These are phyloP conservation scores for Schizaphis graminum DNA, from an alignment of 2,888 invertebrate genomes.

Conservation along the genomic window DNA sequence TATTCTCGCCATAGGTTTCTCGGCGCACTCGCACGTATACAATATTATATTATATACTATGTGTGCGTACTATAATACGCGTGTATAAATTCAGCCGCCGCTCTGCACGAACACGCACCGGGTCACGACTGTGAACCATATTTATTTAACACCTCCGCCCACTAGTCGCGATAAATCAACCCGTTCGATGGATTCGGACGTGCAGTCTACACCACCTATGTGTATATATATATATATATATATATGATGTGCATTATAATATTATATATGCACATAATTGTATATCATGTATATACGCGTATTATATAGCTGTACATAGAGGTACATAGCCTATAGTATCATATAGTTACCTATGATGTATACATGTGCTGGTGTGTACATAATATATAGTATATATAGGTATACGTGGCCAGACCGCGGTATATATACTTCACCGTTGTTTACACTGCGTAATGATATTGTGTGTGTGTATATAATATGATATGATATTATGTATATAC, in stretches of 20 bases:
- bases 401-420: not conserved
- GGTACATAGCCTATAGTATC: not conserved
- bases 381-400: not conserved
- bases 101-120: slow-evolving; percentile 41
- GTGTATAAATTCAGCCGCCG: not conserved
- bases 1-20: not conserved
- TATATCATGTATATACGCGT: not conserved
- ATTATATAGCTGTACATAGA: not conserved
- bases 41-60: not conserved
- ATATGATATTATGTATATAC: not conserved
- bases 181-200: slow-evolving; percentile 50
- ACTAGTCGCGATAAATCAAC: slow-evolving; percentile 51
- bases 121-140: slow-evolving; percentile 65
- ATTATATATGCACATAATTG: not conserved
- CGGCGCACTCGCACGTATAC: not conserved
- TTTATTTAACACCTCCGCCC: slow-evolving; percentile 66
- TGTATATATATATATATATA: too few relatives aligned
- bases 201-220: not conserved
- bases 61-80: not conserved
- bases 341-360: not conserved
- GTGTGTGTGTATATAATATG: not conserved
- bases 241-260: not conserved
- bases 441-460: not conserved
- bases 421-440: not conserved
- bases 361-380: not conserved